Percentiles rank a stretch among this genome's conserved stretches.
phyloP scores from a whole-genome alignment of 2,113 vertebrate genomes.

The Neotragus pygmaeus region DNA sequence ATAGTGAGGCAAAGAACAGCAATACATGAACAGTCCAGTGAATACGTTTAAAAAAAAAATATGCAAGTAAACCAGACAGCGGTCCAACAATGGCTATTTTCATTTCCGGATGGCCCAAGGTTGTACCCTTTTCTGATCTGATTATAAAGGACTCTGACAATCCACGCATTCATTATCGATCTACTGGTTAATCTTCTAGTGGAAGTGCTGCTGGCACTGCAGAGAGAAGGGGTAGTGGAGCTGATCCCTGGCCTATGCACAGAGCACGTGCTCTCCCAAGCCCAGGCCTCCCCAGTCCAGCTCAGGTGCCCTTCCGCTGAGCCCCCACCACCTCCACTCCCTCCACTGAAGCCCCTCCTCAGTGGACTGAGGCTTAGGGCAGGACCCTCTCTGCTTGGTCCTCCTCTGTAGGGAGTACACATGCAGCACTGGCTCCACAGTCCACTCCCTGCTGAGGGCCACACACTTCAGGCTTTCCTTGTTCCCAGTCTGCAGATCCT shows the following conservation, averaged over 20 bases:
- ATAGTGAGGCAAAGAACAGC: not conserved
- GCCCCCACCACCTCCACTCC: not conserved
- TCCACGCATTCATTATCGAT: not conserved
- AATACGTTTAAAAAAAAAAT: not conserved
- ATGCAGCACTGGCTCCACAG: not conserved
- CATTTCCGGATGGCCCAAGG: not conserved
- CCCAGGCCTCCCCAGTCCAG: too few relatives aligned
- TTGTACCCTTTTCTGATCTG: not conserved
- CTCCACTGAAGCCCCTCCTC: not conserved
- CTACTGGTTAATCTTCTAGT: not conserved
- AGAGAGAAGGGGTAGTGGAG: not conserved
- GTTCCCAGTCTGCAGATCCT: not conserved
- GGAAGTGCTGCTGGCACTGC: not conserved
- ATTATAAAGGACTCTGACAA: conserved; percentile 29
- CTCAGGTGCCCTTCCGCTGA: not conserved
- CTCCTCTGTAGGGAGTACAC: not conserved
- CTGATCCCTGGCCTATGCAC: not conserved
- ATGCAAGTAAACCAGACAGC: not conserved
- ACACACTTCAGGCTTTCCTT: not conserved
- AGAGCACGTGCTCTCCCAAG: not conserved
- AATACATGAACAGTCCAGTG: accelerated
- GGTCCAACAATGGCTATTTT: not conserved
- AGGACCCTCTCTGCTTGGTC: not conserved
- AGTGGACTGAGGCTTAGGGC: not conserved
- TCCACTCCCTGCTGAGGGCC: not conserved